A percentile compares a stretch with the other conserved stretches of the same genome.
phyloP scores from a whole-genome alignment of 2,113 vertebrate genomes.

The Trogon surrucura region DNA sequence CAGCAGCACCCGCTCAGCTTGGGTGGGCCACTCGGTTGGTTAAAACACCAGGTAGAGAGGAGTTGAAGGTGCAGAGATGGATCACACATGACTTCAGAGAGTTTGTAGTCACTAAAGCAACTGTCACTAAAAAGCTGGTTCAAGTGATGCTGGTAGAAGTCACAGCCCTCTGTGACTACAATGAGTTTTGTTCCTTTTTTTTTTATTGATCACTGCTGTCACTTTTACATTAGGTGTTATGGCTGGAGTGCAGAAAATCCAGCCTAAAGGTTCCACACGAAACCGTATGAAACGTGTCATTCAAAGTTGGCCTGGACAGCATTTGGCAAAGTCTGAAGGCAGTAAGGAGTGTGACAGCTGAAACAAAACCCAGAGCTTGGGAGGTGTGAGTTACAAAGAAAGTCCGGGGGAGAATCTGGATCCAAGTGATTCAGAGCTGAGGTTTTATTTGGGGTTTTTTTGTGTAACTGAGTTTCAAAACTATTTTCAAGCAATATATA shows the following conservation, averaged over 20 bases:
- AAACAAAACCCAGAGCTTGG: neutral
- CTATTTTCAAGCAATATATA: neutral
- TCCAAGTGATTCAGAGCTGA: neutral
- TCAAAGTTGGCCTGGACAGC: neutral
- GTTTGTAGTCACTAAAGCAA: neutral
- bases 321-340: neutral
- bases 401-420: neutral
- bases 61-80: neutral
- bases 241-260: neutral
- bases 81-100: rapidly evolving
- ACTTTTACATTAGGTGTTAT: neutral
- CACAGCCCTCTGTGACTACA: neutral
- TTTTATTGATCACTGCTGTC: neutral
- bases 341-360: neutral
- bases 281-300: neutral
- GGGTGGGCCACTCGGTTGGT: neutral
- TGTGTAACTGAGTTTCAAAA: neutral
- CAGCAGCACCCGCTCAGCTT: neutral
- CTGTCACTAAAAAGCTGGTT: neutral
- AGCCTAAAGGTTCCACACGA: neutral
- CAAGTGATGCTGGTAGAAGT: neutral
- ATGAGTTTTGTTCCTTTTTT: neutral
- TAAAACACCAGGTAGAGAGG: neutral
- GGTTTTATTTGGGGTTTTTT: neutral
- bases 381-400: neutral